Percentiles rank a stretch among this genome's conserved stretches.
These are phyloP conservation scores for Monochamus saltuarius DNA, from an alignment of 1,140 invertebrate genomes.

Conservation along the genomic window DNA sequence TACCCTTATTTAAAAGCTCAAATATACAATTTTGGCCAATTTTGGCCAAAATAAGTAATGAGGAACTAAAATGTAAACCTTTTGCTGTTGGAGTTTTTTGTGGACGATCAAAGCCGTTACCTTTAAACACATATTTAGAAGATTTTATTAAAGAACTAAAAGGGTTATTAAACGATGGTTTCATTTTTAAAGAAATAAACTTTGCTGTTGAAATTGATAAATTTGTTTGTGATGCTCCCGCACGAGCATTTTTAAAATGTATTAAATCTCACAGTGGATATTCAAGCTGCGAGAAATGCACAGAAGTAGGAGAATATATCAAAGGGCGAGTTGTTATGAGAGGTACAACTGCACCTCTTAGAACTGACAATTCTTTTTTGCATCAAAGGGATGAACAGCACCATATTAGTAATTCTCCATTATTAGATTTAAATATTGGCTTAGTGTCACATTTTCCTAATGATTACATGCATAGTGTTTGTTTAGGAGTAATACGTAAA, in stretches of 20 bases:
- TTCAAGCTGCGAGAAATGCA: conserved; percentile 29
- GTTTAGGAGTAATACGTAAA: conserved; percentile 27
- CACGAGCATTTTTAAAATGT: conserved; percentile 21
- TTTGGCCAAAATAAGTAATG: conserved; percentile 30
- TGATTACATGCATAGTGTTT: conserved; percentile 11
- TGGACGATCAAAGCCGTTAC: conserved; percentile 31
- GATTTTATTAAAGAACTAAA: conserved; percentile 32
- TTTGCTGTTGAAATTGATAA: conserved; percentile 15
- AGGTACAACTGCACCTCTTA: not conserved
- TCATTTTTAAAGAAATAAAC: conserved; percentile 17
- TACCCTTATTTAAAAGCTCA: conserved; percentile 24
- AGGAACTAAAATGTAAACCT: conserved; percentile 21
- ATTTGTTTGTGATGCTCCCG: conserved; percentile 33
- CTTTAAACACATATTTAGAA: conserved; percentile 27
- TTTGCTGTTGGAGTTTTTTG: conserved; percentile 35
- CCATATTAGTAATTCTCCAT: conserved; percentile 7
- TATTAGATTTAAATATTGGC: conserved; percentile 7
- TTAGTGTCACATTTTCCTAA: not conserved
- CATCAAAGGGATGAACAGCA: not conserved
- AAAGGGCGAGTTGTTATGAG: conserved; percentile 17
- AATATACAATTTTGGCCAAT: conserved; percentile 26
- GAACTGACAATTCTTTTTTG: not conserved
- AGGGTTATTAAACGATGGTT: conserved; percentile 16
- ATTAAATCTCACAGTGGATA: conserved; percentile 25
- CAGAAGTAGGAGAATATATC: conserved; percentile 11